Evolutionary conservation across 2,113 vertebrate species (phyloP), one percentile per base, ranked within the genome.

Genomic region (Chaenocephalus aceratus): DNA sequence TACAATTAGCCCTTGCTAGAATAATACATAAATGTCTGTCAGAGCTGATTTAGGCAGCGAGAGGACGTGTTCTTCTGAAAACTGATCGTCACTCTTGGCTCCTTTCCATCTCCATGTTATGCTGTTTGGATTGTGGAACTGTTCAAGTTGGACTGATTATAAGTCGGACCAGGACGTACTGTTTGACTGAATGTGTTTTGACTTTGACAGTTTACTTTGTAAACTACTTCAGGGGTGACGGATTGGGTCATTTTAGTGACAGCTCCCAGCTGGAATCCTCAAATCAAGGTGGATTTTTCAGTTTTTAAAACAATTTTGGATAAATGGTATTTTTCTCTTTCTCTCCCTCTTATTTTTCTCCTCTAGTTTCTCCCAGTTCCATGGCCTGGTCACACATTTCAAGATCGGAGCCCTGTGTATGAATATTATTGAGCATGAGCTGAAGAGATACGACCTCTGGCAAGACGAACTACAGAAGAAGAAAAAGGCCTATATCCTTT

Each of bases 401-500:
- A 98, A 97, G 95, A 97, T 98, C 34, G 97, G 97, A 79, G 96
- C 97, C 48, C 93, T 99, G 0, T 97, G 97, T 81, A 97, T 96
- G 97, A 97, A 95, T 89, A 97, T 98, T 74, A 97, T 98, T 61
- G 97, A 99, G 83, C 97, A 98, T 67, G 97, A 99, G 79, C 95
- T 98, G 91, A 98, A 97, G 95, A 96, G 96, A 84, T 97, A 95
- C 8, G 96, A 97, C 76, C 96, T 98, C 77, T 98, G 97, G 97
- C 96, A 97, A 82, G 97, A 99, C 41, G 97, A 99, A 80, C 95
- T 98, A 74, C 95, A 96, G 91, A 97, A 97, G 91, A 99, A 99
- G 92, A 97, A 96, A 90, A 96, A 96, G 89, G 95, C 96, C 87
- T 95, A 98, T 98, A 98, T 99, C 97, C 96, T 97, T 97, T 94